A percentile compares a stretch with the other conserved stretches of the same genome.
Conservation (phyloP, 2,888 invertebrate genomes). For the Sinhomidia bicolor region DNA sequence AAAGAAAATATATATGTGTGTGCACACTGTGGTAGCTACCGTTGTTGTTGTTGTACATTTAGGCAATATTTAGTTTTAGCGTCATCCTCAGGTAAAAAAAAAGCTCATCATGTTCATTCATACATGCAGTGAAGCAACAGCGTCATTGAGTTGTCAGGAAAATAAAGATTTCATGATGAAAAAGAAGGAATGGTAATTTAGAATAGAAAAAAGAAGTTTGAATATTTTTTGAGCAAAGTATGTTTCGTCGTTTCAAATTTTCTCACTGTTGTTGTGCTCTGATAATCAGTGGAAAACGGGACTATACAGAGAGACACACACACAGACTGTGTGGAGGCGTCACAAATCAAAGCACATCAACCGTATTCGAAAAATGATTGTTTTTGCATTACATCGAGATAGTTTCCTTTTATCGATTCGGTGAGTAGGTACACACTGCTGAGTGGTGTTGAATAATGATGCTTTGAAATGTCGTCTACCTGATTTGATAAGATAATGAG, state of each 20-base stretch:
- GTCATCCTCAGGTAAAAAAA: neutral
- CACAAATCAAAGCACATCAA: conserved; percentile 19
- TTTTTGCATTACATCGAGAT: too few relatives aligned
- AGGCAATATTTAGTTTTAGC: neutral
- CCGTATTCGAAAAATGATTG: neutral
- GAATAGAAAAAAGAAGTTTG: neutral
- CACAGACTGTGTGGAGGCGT: too few relatives aligned
- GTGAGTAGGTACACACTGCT: too few relatives aligned
- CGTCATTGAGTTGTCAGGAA: neutral
- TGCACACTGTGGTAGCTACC: too few relatives aligned
- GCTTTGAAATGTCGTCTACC: too few relatives aligned
- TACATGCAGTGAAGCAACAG: neutral
- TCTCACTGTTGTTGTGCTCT: conserved; percentile 12
- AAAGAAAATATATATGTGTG: neutral
- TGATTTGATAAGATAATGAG: too few relatives aligned
- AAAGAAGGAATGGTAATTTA: neutral
- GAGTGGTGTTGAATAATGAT: neutral
- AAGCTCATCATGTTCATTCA: neutral
- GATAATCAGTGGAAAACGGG: conserved; percentile 13
- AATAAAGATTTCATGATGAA: neutral
- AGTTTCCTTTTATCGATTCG: too few relatives aligned
- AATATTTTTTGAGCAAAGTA: neutral
- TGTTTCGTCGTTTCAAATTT: neutral
- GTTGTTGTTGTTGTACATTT: neutral
- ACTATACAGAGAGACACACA: too few relatives aligned